phyloP scores from a whole-genome alignment of 2,113 vertebrate genomes.

The Anser cygnoides region DNA sequence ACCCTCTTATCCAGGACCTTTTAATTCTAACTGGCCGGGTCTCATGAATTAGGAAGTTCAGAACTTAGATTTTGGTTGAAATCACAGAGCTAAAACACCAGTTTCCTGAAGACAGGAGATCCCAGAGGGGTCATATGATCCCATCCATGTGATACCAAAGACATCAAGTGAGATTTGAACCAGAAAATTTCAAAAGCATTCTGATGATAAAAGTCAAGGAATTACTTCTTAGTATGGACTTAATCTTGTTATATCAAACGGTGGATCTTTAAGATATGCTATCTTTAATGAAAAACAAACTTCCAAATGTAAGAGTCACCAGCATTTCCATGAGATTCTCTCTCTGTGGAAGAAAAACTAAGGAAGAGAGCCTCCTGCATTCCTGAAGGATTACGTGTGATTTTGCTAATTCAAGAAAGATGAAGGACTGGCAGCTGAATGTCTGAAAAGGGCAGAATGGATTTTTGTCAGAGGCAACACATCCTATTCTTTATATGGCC shows the following conservation, averaged over 20 bases:
- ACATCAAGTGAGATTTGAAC: background rate
- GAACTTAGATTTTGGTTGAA: background rate
- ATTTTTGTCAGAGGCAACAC: background rate
- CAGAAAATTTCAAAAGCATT: background rate
- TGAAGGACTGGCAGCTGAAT: background rate
- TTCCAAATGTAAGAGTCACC: background rate
- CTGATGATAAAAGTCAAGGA: background rate
- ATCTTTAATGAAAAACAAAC: background rate
- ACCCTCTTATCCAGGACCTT: background rate
- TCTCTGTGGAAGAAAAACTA: background rate
- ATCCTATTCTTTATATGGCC: background rate
- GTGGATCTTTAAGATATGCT: background rate
- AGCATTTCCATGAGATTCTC: background rate
- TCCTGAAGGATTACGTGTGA: background rate
- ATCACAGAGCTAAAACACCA: background rate
- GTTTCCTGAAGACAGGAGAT: background rate
- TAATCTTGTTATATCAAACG: background rate
- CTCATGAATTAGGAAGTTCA: background rate
- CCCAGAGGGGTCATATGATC: background rate
- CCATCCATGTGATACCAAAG: background rate
- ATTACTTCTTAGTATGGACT: background rate
- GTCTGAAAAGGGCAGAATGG: background rate
- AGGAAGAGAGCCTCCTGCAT: background rate
- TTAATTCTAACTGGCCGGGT: background rate
- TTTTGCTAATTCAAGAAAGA: background rate